These are phyloP conservation scores for Platynereis dumerilii DNA, from an alignment of 2,888 invertebrate genomes.

Conservation along the genomic window DNA sequence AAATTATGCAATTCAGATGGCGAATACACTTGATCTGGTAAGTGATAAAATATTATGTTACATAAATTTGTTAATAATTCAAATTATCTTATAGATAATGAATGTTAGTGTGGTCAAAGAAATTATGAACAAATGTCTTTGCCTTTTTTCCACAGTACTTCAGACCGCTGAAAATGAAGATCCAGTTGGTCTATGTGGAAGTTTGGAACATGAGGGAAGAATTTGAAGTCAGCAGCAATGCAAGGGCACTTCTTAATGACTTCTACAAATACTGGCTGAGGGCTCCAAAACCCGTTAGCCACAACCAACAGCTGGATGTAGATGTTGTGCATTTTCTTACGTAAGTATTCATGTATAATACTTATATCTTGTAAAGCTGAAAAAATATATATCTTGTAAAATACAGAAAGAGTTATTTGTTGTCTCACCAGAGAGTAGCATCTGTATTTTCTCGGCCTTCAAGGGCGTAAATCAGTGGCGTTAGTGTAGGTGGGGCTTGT, in stretches of 20 bases:
- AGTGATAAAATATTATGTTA: conserved; percentile 64
- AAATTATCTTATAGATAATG: too few species aligned
- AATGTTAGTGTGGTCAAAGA: too few species aligned
- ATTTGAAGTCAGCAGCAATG: conserved; percentile 80
- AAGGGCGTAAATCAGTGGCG: too few species aligned
- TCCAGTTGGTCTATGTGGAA: conserved; percentile 87
- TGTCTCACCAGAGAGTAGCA: too few species aligned
- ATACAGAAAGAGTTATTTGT: too few species aligned
- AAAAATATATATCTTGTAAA: too few species aligned
- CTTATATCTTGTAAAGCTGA: too few species aligned
- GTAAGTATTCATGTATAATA: conserved; percentile 70
- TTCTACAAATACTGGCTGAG: conserved; percentile 90
- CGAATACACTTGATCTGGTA: conserved; percentile 96
- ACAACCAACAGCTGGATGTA: neutral
- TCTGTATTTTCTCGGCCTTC: too few species aligned
- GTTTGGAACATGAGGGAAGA: conserved; percentile 94
- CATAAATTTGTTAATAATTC: too few species aligned
- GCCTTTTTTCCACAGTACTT: conserved; percentile 75
- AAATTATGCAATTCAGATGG: conserved; percentile 94
- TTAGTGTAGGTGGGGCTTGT: too few species aligned
- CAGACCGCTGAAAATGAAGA: conserved; percentile 74
- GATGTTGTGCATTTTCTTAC: conserved; percentile 93
- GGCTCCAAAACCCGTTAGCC: conserved; percentile 66
- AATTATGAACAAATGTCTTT: neutral
- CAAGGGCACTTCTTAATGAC: conserved; percentile 85